Evolutionary conservation across 1,140 invertebrate species (phyloP).

Genomic region (Temnothorax longispinosus): DNA sequence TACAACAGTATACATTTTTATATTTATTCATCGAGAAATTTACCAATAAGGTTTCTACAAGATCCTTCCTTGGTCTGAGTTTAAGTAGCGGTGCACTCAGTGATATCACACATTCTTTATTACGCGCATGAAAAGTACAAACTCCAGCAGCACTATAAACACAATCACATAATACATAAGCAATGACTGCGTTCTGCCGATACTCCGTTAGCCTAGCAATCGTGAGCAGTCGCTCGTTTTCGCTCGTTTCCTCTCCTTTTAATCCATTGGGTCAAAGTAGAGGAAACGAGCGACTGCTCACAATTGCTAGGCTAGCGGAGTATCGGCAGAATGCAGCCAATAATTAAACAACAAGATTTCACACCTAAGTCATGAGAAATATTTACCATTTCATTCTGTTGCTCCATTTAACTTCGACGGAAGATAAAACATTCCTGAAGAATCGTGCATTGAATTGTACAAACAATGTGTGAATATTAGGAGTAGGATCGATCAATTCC

Average conservation of each 20-base stretch:
- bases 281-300: too few relatives aligned
- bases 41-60: slow-evolving; percentile 97
- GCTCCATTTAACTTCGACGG: slow-evolving; percentile 97
- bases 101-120: slow-evolving; percentile 92
- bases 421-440: slow-evolving; percentile 92
- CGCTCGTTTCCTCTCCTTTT: too few relatives aligned
- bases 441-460: slow-evolving; percentile 94
- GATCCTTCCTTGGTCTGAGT: slow-evolving; percentile 95
- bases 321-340: too few relatives aligned
- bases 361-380: slow-evolving; percentile 4
- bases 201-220: too few relatives aligned
- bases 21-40: slow-evolving; percentile 53
- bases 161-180: slow-evolving; percentile 42
- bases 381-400: slow-evolving; percentile 95
- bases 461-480: slow-evolving; percentile 95
- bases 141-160: slow-evolving; percentile 91
- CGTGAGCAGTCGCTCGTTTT: too few relatives aligned
- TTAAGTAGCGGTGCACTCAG: slow-evolving; percentile 96
- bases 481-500: slow-evolving; percentile 97
- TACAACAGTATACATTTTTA: neutral
- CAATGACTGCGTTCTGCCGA: too few relatives aligned
- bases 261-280: too few relatives aligned
- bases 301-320: too few relatives aligned
- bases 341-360: slow-evolving; percentile 8
- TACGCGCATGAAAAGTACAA: slow-evolving; percentile 92